Evolutionary conservation across 2,888 invertebrate species (phyloP).

Genomic region (Pemphredon lugubris): DNA sequence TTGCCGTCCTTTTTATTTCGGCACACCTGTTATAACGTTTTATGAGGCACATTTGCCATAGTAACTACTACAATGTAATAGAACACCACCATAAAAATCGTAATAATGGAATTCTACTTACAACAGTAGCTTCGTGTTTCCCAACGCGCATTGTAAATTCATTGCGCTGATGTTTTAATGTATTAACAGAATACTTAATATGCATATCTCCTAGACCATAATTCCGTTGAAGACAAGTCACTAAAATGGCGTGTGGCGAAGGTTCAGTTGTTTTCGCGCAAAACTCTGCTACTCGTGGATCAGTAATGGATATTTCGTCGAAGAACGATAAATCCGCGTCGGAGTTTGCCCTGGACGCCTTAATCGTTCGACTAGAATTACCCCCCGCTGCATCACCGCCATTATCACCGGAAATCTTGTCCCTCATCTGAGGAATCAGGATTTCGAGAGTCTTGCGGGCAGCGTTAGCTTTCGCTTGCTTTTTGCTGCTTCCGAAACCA

Average conservation of each 20-base stretch:
- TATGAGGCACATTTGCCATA: too few relatives aligned
- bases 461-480: constrained; percentile 97
- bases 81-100: neutral
- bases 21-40: constrained; percentile 83
- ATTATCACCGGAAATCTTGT: constrained; percentile 87
- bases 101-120: constrained; percentile 60
- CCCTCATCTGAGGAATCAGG: constrained; percentile 95
- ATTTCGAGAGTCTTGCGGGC: constrained; percentile 94
- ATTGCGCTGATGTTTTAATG: constrained; percentile 94
- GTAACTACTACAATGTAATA: too few relatives aligned
- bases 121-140: constrained; percentile 93
- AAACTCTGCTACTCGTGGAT: constrained; percentile 96
- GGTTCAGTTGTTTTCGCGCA: constrained; percentile 98
- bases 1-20: constrained; percentile 98
- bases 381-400: constrained; percentile 81
- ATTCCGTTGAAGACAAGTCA: constrained; percentile 95
- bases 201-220: constrained; percentile 95
- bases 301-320: constrained; percentile 95
- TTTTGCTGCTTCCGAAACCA: constrained; percentile 97
- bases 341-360: constrained; percentile 76
- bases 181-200: constrained; percentile 92
- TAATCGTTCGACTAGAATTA: constrained; percentile 77
- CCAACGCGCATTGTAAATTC: constrained; percentile 97
- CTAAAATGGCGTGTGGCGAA: constrained; percentile 94
- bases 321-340: constrained; percentile 85